Percentiles rank a stretch among this genome's conserved stretches.
phyloP scores from a whole-genome alignment of 2,888 invertebrate genomes.

The Cephus spinipes region DNA sequence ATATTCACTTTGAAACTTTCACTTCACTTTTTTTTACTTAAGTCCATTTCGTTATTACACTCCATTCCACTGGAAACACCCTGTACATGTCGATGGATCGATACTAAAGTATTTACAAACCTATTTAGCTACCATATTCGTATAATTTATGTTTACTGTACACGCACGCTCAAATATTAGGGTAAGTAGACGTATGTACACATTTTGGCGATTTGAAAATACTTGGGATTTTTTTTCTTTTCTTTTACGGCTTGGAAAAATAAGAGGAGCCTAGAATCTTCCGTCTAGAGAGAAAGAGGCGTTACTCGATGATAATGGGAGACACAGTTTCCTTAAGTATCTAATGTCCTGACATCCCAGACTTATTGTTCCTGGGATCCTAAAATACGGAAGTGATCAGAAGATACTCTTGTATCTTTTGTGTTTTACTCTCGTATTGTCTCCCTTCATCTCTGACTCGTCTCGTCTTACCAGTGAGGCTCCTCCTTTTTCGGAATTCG shows the following conservation, averaged over 20 bases:
- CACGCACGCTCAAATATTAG: constrained; percentile 34
- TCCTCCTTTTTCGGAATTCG: constrained; percentile 52
- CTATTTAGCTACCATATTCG: constrained; percentile 31
- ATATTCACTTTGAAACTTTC: not conserved
- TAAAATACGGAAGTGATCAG: not conserved
- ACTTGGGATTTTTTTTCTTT: constrained; percentile 27
- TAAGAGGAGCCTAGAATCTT: constrained; percentile 2
- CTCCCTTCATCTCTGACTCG: not conserved
- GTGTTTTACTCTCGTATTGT: not conserved
- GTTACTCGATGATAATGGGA: not conserved
- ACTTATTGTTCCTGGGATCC: not conserved
- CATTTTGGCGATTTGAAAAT: constrained; percentile 48
- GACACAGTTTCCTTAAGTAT: not conserved
- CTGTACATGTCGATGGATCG: not conserved
- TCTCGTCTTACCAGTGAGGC: constrained; percentile 48
- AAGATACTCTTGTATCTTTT: not conserved
- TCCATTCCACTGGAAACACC: not conserved
- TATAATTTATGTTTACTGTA: constrained; percentile 58
- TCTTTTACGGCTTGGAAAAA: constrained; percentile 3
- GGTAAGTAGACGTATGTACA: constrained; percentile 38
- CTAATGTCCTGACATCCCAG: not conserved
- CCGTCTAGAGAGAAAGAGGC: constrained; percentile 3
- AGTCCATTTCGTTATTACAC: not conserved
- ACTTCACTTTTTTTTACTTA: not conserved
- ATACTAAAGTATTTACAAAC: constrained; percentile 17